phyloP scores from a whole-genome alignment of 2,113 vertebrate genomes.

The Collichthys lucidus region DNA sequence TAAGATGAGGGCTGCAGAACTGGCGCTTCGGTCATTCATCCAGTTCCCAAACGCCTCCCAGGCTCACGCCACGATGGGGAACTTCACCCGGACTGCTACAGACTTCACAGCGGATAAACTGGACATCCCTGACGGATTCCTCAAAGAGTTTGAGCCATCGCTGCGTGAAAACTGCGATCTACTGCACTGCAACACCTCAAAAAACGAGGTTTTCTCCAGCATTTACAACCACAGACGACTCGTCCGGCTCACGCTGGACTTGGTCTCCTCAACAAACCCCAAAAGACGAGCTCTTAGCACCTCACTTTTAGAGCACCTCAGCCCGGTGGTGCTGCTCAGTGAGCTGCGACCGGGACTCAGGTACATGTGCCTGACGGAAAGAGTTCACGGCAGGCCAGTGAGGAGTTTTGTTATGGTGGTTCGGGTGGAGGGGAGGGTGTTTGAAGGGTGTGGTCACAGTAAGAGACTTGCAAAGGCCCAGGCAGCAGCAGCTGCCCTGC shows the following conservation, averaged over 20 bases:
- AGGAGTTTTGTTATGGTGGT: constrained; percentile 92
- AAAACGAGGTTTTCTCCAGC: constrained; percentile 49
- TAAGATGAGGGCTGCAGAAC: constrained; percentile 91
- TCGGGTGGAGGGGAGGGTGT: constrained; percentile 89
- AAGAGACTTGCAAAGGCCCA: constrained; percentile 93
- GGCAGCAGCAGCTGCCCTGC: constrained; percentile 90
- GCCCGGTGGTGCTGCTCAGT: constrained; percentile 90
- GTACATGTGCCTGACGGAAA: constrained; percentile 91
- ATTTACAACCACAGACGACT: constrained; percentile 61
- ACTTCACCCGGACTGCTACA: constrained; percentile 75
- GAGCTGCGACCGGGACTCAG: constrained; percentile 90
- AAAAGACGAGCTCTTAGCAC: constrained; percentile 61
- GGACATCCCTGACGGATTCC: constrained; percentile 88
- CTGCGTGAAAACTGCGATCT: constrained; percentile 74
- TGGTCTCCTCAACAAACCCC: constrained; percentile 36
- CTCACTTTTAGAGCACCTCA: constrained; percentile 74
- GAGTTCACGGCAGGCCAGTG: constrained; percentile 81
- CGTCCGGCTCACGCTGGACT: constrained; percentile 28
- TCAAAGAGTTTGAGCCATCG: constrained; percentile 89
- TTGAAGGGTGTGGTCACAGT: constrained; percentile 93
- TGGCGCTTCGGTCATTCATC: constrained; percentile 90
- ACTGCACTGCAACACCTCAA: constrained; percentile 61
- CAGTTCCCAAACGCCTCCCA: constrained; percentile 93
- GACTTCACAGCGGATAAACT: constrained; percentile 93
- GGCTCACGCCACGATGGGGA: constrained; percentile 87